Conservation (phyloP, 2,888 invertebrate species). For the Sericinus montela region DNA sequence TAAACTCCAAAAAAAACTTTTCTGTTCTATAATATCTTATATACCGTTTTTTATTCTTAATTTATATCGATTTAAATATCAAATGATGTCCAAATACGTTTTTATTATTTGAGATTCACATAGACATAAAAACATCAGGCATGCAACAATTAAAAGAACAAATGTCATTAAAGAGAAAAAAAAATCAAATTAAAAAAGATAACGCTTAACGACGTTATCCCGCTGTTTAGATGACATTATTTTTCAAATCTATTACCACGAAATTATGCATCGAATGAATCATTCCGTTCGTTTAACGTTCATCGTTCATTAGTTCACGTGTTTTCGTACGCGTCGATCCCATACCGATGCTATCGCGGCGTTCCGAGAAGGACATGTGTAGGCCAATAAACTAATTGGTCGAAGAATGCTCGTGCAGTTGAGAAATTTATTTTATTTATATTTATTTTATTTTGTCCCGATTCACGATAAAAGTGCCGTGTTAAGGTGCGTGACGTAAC, state of each 20-base stretch:
- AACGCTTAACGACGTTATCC: too few relatives aligned
- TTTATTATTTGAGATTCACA: too few relatives aligned
- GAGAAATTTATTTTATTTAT: constrained; percentile 38
- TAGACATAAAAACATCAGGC: too few relatives aligned
- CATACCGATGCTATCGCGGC: constrained; percentile 57
- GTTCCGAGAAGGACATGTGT: constrained; percentile 75
- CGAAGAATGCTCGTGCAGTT: constrained; percentile 58
- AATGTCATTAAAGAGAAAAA: too few relatives aligned
- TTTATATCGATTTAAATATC: too few relatives aligned
- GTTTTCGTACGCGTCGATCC: constrained; percentile 23
- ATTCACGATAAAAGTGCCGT: constrained; percentile 27
- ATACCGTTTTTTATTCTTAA: too few relatives aligned
- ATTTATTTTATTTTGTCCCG: constrained; percentile 27
- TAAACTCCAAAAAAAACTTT: too few relatives aligned
- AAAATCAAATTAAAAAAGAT: too few relatives aligned
- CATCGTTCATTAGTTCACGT: constrained; percentile 12
- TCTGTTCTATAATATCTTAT: too few relatives aligned
- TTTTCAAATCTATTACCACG: not conserved
- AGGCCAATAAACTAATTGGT: constrained; percentile 76
- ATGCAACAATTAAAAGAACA: too few relatives aligned
- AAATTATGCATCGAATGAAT: constrained; percentile 4
- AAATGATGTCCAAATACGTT: too few relatives aligned
- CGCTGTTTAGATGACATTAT: not conserved
- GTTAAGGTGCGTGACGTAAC: constrained; percentile 26
- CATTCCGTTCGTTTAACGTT: constrained; percentile 8